These are phyloP conservation scores for Hozukius guyotensis DNA, from an alignment of 2,797 vertebrate genomes.

Conservation along the genomic window DNA sequence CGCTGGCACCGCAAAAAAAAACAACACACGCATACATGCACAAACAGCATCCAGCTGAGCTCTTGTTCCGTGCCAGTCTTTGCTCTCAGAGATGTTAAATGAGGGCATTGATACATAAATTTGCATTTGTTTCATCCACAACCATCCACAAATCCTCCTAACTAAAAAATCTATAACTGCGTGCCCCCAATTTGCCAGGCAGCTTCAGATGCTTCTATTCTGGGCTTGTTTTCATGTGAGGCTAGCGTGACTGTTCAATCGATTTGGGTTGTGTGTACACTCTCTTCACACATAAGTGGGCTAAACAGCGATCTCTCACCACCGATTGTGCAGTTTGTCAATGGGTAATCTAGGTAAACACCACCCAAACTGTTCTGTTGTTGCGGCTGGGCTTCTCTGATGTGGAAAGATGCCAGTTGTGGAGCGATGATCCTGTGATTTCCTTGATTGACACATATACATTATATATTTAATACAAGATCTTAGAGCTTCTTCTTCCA, in stretches of 20 bases:
- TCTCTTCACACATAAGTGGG: conserved; percentile 30
- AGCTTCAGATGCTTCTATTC: conserved; percentile 48
- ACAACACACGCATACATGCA: not conserved
- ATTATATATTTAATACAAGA: not conserved
- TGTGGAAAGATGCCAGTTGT: not conserved
- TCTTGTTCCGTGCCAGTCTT: conserved; percentile 53
- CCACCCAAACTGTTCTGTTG: not conserved
- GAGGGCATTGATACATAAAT: conserved; percentile 73
- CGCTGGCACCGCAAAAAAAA: conserved; percentile 1
- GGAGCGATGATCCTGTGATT: conserved; percentile 2
- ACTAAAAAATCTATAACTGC: conserved; percentile 57
- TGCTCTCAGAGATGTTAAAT: conserved; percentile 63
- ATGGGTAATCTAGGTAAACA: conserved; percentile 27
- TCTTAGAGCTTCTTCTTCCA: not conserved
- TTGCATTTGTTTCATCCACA: conserved; percentile 71
- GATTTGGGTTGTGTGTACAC: conserved; percentile 22
- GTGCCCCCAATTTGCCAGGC: conserved; percentile 48
- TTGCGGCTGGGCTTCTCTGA: not conserved
- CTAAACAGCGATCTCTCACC: conserved; percentile 19
- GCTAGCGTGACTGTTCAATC: conserved; percentile 21
- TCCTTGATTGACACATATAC: not conserved
- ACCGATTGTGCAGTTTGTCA: conserved; percentile 21
- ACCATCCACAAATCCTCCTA: conserved; percentile 16
- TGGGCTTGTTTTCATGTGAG: conserved; percentile 35
- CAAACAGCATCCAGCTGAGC: conserved; percentile 50